A percentile compares a stretch with the other conserved stretches of the same genome.
phyloP scores from a whole-genome alignment of 2,797 vertebrate genomes.

The Megaceryle alcyon region DNA sequence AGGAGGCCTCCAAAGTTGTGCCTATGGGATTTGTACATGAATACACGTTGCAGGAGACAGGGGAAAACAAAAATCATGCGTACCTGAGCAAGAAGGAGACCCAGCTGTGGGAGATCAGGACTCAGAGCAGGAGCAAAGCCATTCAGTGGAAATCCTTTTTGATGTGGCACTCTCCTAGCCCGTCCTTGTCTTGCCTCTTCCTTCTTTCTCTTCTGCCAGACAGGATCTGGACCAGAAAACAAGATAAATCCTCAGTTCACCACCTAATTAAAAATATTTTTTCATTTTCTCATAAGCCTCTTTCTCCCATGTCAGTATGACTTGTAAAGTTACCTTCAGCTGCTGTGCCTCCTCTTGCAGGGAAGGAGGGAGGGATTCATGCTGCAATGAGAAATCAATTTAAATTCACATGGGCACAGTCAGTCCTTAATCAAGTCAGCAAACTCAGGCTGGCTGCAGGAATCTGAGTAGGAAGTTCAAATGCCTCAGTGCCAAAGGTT shows the following conservation, averaged over 20 bases:
- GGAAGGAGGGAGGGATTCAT: neutral
- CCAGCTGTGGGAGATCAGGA: neutral
- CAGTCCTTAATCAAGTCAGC: conserved; percentile 25
- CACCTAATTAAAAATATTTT: conserved; percentile 22
- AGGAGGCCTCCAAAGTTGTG: neutral
- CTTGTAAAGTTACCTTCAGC: conserved; percentile 19
- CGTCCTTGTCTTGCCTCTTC: neutral
- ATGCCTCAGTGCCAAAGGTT: neutral
- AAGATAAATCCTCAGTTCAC: neutral
- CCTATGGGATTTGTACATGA: neutral
- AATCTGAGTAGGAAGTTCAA: conserved; percentile 9
- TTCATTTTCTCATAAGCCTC: neutral
- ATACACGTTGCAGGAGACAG: neutral
- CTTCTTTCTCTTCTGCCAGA: neutral
- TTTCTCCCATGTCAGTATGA: neutral
- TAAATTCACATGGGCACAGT: conserved; percentile 27
- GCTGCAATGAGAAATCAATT: conserved; percentile 38
- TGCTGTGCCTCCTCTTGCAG: neutral
- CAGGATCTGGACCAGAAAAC: neutral
- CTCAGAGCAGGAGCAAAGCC: neutral
- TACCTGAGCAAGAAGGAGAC: neutral
- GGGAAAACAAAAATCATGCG: neutral
- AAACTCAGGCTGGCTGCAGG: conserved; percentile 6
- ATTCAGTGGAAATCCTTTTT: neutral
- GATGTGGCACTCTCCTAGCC: neutral